These are phyloP conservation scores for Corythucha ciliata DNA, from an alignment of 2,888 invertebrate genomes.

Conservation along the genomic window DNA sequence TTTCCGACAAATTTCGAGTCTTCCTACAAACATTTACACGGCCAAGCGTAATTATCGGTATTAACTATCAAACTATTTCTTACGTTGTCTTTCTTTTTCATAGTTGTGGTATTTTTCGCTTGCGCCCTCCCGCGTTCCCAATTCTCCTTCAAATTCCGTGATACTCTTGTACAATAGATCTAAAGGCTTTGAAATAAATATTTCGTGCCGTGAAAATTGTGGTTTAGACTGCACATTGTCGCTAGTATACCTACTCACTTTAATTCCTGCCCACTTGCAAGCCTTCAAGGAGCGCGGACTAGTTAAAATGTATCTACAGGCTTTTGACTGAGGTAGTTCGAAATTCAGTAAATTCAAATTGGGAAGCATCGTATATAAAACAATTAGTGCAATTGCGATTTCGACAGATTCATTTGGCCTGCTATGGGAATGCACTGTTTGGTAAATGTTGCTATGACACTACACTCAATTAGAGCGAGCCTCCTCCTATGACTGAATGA, in stretches of 20 bases:
- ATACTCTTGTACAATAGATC: slow-evolving; percentile 41
- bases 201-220: not conserved
- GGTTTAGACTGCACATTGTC: not conserved
- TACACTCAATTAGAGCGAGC: too few species aligned
- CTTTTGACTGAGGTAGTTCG: slow-evolving; percentile 43
- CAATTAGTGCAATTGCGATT: too few species aligned
- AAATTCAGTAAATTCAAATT: slow-evolving; percentile 45
- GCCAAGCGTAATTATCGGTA: too few species aligned
- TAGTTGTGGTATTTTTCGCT: slow-evolving; percentile 31
- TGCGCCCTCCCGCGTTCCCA: slow-evolving; percentile 32
- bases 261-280: slow-evolving; percentile 44
- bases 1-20: slow-evolving; percentile 26
- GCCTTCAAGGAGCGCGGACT: slow-evolving; percentile 48
- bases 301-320: slow-evolving; percentile 46
- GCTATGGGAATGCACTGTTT: too few species aligned
- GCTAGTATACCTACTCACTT: slow-evolving; percentile 40
- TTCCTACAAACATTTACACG: slow-evolving; percentile 24
- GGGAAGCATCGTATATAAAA: too few species aligned
- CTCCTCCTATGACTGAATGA: too few species aligned
- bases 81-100: slow-evolving; percentile 35
- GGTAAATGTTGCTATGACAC: too few species aligned
- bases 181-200: slow-evolving; percentile 38
- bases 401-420: too few species aligned
- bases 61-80: too few species aligned
- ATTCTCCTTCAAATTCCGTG: slow-evolving; percentile 40